phyloP scores from a whole-genome alignment of 2,797 vertebrate species.

The Notamacropus eugenii region DNA sequence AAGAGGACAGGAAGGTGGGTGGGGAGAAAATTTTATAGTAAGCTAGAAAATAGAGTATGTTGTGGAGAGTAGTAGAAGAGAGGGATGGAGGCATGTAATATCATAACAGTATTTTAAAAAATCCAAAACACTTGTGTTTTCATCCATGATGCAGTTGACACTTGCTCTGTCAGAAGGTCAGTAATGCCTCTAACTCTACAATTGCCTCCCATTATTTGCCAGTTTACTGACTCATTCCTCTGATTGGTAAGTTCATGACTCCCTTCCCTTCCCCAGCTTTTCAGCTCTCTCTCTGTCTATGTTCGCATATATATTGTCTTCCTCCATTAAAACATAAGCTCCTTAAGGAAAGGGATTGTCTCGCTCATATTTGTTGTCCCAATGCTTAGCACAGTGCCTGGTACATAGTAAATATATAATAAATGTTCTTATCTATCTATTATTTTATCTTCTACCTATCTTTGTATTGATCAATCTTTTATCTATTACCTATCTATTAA shows the following conservation, averaged over 20 bases:
- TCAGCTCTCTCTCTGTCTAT: too few relatives aligned
- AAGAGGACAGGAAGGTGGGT: neutral
- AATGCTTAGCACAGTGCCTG: too few relatives aligned
- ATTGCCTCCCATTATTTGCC: neutral
- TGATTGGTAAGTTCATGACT: neutral
- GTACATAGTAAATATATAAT: too few relatives aligned
- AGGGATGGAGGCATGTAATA: neutral
- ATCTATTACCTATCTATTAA: too few relatives aligned
- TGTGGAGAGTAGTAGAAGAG: neutral
- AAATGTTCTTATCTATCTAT: too few relatives aligned
- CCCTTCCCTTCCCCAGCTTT: neutral
- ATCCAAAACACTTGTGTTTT: neutral
- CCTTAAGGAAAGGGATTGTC: too few relatives aligned
- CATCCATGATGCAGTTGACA: neutral
- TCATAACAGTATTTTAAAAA: neutral
- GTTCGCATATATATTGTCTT: too few relatives aligned
- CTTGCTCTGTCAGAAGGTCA: neutral
- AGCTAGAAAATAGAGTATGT: neutral
- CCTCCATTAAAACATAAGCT: too few relatives aligned
- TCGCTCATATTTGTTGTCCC: too few relatives aligned
- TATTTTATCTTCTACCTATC: too few relatives aligned
- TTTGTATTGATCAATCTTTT: too few relatives aligned
- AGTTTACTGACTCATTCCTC: neutral
- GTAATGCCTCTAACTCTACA: neutral
- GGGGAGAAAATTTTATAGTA: neutral